A percentile compares a stretch with the other conserved stretches of the same genome.
Evolutionary conservation across 2,797 vertebrate genomes (phyloP).

Genomic region (Lepus townsendii): DNA sequence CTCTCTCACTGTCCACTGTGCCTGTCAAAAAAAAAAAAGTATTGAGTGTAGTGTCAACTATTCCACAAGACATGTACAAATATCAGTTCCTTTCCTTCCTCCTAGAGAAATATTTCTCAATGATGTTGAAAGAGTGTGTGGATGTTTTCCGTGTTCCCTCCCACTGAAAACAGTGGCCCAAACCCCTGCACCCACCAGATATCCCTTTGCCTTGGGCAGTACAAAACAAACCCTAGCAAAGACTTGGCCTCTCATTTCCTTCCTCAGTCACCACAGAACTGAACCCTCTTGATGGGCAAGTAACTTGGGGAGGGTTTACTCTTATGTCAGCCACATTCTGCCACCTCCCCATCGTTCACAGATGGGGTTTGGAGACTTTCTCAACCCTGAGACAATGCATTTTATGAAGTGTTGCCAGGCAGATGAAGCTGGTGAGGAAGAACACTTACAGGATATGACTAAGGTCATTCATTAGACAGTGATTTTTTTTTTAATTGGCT

Average conservation of each 20-base stretch:
- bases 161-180: background rate
- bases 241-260: background rate
- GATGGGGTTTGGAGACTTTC: background rate
- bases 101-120: constrained; percentile 41
- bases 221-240: background rate
- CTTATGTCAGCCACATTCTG: background rate
- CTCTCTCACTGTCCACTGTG: too few relatives aligned
- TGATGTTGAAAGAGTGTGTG: constrained; percentile 13
- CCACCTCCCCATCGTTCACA: background rate
- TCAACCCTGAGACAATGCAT: background rate
- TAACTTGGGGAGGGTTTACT: constrained; percentile 2
- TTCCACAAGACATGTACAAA: background rate
- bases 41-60: background rate
- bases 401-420: background rate
- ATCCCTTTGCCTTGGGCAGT: background rate
- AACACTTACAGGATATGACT: background rate
- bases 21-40: background rate
- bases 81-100: background rate
- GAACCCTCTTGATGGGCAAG: background rate
- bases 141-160: background rate
- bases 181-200: background rate
- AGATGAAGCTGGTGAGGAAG: background rate
- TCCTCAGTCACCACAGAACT: background rate
- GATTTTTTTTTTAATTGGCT: background rate
- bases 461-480: constrained; percentile 7